Conservation (phyloP, 2,888 invertebrate species). For the Leptura quadrifasciata region DNA sequence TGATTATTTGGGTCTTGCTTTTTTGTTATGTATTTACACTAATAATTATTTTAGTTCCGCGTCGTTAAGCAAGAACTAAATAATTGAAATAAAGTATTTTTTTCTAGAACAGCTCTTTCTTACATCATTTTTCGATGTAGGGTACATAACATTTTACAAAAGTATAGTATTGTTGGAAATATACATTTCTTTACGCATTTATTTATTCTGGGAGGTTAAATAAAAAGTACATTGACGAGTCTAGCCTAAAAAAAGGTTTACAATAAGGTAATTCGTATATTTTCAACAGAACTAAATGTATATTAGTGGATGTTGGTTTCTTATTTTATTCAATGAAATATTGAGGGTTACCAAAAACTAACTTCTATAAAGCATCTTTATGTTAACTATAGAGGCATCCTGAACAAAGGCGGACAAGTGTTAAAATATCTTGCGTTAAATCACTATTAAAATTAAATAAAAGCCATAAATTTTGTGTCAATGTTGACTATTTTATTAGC, state of each 20-base stretch:
- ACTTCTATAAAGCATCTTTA: not conserved
- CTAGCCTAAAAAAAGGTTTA: not conserved
- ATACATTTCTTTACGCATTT: constrained; percentile 14
- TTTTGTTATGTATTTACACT: constrained; percentile 15
- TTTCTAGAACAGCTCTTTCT: constrained; percentile 50
- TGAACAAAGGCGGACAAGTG: not conserved
- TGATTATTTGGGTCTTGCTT: constrained; percentile 35
- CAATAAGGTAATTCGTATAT: constrained; percentile 2
- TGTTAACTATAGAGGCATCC: not conserved
- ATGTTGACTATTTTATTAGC: not conserved
- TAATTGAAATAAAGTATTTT: constrained; percentile 47
- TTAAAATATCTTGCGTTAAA: not conserved
- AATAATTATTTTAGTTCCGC: constrained; percentile 46
- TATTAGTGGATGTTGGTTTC: not conserved
- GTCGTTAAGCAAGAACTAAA: constrained; percentile 44
- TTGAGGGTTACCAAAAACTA: not conserved
- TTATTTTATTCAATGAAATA: not conserved
- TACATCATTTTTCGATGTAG: constrained; percentile 36
- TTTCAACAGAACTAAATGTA: constrained; percentile 23
- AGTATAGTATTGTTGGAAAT: constrained; percentile 36
- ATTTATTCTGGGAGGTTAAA: not conserved
- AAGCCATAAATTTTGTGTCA: not conserved
- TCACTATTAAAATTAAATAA: too few relatives aligned
- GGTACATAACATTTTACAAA: constrained; percentile 24
- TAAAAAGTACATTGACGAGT: not conserved